A percentile compares a stretch with the other conserved stretches of the same genome.
Conservation (phyloP, 2,888 invertebrate genomes). For the Sinohyriopsis cumingii region DNA sequence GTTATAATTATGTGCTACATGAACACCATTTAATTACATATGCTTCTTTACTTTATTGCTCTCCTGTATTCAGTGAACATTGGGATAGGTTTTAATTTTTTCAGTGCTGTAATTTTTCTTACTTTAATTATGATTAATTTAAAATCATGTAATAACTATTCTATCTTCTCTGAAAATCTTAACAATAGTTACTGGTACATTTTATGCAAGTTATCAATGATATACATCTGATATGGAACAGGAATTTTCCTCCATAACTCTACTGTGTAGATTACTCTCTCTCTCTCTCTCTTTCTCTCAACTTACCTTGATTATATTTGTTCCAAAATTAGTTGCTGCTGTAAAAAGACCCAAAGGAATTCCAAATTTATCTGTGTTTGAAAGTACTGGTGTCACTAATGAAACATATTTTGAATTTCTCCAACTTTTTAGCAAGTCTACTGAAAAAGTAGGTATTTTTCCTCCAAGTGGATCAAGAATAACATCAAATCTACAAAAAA, state of each 20-base stretch:
- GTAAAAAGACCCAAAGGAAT: constrained; percentile 78
- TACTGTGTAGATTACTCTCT: too few relatives aligned
- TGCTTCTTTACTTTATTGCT: not conserved
- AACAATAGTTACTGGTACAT: too few relatives aligned
- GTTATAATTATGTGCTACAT: not conserved
- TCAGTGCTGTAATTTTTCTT: too few relatives aligned
- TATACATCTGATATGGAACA: too few relatives aligned
- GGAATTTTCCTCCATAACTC: too few relatives aligned
- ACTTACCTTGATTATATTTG: constrained; percentile 49
- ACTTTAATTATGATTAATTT: too few relatives aligned
- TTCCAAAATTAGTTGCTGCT: constrained; percentile 75
- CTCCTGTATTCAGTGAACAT: not conserved
- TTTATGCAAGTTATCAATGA: too few relatives aligned
- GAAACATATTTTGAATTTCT: constrained; percentile 79
- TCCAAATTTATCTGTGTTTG: constrained; percentile 85
- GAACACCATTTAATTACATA: too few relatives aligned
- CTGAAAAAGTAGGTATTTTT: constrained; percentile 77
- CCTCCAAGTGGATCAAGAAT: constrained; percentile 87
- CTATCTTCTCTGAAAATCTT: too few relatives aligned
- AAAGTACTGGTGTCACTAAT: constrained; percentile 85
- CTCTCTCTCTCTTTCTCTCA: too few relatives aligned
- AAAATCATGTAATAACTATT: too few relatives aligned
- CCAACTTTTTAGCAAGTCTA: constrained; percentile 61
- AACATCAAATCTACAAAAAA: constrained; percentile 80
- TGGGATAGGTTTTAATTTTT: too few relatives aligned